Base-by-base conservation (phyloP, 1,140 invertebrate genomes). In the Apis florea region DNA sequence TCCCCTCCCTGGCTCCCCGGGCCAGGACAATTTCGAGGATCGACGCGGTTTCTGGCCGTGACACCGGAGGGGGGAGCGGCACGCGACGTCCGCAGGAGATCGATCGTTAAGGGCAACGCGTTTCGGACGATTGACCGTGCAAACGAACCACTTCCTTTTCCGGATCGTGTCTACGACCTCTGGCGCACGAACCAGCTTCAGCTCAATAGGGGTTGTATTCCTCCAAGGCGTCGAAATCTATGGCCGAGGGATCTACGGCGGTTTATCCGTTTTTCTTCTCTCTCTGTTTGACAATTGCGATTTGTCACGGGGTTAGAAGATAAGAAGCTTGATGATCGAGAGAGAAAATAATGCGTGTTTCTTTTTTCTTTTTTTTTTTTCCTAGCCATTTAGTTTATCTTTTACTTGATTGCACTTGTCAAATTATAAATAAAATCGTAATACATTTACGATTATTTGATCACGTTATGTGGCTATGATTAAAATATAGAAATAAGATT, bases 101-200 rank as follows among this genome's bases (percentile, higher is more conserved):
- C 84, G 88, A 88, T 89, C 84, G 87, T 88, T 86, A 85, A 78
- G 66, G 79, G 68, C 64, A 74, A 86, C 78, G 83, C 80, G 87
- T 90, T 85, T 85, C 87, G 84, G 87, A 84, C 88, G 87, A 90
- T 90, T 90, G 88, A 79, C 80, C 83, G 83, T 85, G 84, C 85
- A 90, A 90, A 88, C 87, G 83, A 86, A 90, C 77, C 87, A 84
- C 89, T 89, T 90, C 85, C 88, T 83, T 66, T 76, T 77, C 59
- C 83, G 80, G 63, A 81, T 83, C 79, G 73, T 66, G 70, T 82
- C 78, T 49, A 64, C 78, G 64, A 63, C 56, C 58, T 51, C 73
- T 15, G 40, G 31, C 15, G 31, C 53, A 63, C 79, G 72, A 56
- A 83, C 87, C 26, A 6, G 82, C 47, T 63, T 6, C 31, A 40